Evolutionary conservation across 2,888 invertebrate genomes (phyloP), one percentile per base, ranked within the genome.

Genomic region (Agriopis leucophaearia): DNA sequence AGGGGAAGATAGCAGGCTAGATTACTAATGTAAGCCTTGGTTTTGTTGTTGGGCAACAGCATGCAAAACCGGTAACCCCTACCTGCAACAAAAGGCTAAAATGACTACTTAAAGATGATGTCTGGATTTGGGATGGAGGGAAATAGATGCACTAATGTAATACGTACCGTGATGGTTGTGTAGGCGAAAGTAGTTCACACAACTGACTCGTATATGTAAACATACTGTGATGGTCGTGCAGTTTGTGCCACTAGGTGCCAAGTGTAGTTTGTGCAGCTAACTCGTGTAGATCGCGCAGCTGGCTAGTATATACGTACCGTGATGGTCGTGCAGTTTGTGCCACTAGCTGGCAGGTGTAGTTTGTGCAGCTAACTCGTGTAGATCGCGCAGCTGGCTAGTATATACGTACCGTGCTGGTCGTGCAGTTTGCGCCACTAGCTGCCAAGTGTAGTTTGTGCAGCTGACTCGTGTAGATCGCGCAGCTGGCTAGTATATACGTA

Each of bases 401-500:
- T 97, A 9, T 55, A 51, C 40, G 47, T 36, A 58, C 64, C 58
- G 16, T 51, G 9, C 9, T 45, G 58, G 12, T 16, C 8, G 15
- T 8, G 47, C 8, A 10, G 66, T 52, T 16, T 66, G 64, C 9
- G 48, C 51, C 98, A 98, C 65, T 95, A 94, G 6, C 99, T 99
- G 56, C 99, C 95, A 90, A 47, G 47, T 13, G 47, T 15, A 15
- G 47, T 15, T 15, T 15, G 47, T 99, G 90, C 69, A 96, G 90
- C 70, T 97, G 97, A 5, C 96, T 94, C 1, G 96, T 95, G 80
- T 97, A 9, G n/a, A n/a, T n/a, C n/a, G n/a, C n/a, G n/a, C n/a
- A n/a, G 90, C 70, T 97, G 97, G 6, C 96, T 94, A 1, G 96
- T 95, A 80, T 97, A 9, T 55, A 51, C 40, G 47, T 36, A 58